Conservation (phyloP, 2,113 vertebrate genomes). For the Microcebus griseorufus region DNA sequence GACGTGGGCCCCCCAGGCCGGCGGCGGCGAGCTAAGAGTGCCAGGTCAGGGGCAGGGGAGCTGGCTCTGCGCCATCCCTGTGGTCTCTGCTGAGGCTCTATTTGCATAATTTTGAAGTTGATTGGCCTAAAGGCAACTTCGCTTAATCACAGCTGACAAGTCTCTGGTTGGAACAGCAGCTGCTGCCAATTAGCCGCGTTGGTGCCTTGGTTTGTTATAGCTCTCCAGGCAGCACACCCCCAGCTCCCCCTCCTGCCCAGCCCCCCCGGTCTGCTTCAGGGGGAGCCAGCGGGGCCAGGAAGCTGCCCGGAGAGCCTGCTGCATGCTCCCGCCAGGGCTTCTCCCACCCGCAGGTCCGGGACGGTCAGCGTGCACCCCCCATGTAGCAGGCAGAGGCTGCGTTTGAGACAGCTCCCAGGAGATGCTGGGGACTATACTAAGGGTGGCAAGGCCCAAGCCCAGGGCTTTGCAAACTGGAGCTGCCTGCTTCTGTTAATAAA, state of each 20-base stretch:
- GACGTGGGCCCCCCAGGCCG: background rate
- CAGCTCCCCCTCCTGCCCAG: fast-evolving
- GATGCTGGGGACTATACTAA: fast-evolving
- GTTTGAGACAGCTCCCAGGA: background rate
- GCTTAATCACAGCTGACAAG: conserved; percentile 71
- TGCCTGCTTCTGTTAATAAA: background rate
- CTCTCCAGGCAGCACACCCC: background rate
- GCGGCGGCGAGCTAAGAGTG: background rate
- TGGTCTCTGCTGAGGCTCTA: background rate
- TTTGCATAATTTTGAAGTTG: conserved; percentile 72
- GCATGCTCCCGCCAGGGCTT: background rate
- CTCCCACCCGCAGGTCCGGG: background rate
- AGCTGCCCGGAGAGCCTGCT: background rate
- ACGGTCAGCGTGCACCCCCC: fast-evolving
- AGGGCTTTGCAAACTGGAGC: background rate
- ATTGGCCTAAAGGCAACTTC: conserved; percentile 70
- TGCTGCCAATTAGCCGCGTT: background rate
- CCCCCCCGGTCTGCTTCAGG: background rate
- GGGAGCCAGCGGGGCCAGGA: background rate
- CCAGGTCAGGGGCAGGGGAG: background rate
- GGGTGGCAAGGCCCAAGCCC: background rate
- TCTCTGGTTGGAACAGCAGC: conserved; percentile 49
- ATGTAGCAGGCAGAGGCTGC: background rate
- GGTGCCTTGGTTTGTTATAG: background rate
- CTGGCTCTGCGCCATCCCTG: background rate